Conservation (phyloP, 2,113 vertebrate genomes). For the Rhineura floridana region DNA sequence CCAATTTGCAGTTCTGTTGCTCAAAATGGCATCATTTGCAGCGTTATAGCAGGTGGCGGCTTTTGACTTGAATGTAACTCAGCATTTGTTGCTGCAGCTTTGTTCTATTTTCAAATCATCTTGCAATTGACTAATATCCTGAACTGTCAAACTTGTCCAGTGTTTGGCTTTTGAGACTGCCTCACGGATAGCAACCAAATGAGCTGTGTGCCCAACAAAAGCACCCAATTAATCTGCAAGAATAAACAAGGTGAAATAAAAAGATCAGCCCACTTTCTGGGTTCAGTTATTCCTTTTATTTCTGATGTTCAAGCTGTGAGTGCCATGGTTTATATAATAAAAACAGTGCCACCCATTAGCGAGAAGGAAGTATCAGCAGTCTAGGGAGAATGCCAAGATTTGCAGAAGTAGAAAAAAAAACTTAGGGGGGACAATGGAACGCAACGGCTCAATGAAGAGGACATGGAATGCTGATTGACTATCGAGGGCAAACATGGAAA, state of each 20-base stretch:
- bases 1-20: constrained; percentile 31
- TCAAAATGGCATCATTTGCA: constrained; percentile 47
- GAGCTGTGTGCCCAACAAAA: constrained; percentile 49
- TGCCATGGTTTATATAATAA: not conserved
- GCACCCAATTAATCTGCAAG: constrained; percentile 51
- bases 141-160: constrained; percentile 63
- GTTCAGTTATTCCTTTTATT: not conserved
- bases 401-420: not conserved
- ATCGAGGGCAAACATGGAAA: not conserved
- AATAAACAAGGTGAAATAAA: constrained; percentile 44
- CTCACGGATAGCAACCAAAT: constrained; percentile 35
- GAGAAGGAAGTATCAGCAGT: not conserved
- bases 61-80: constrained; percentile 51
- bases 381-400: not conserved
- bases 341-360: not conserved
- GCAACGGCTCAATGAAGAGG: not conserved
- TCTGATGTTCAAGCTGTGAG: no score
- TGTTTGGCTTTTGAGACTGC: constrained; percentile 31
- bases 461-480: not conserved
- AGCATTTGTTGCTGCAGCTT: constrained; percentile 38
- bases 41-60: constrained; percentile 26
- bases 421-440: no score
- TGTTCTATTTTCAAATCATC: constrained; percentile 50
- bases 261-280: constrained; percentile 34
- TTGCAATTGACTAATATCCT: constrained; percentile 57